Evolutionary conservation across 2,113 vertebrate species (phyloP).

Genomic region (Gavia stellata): DNA sequence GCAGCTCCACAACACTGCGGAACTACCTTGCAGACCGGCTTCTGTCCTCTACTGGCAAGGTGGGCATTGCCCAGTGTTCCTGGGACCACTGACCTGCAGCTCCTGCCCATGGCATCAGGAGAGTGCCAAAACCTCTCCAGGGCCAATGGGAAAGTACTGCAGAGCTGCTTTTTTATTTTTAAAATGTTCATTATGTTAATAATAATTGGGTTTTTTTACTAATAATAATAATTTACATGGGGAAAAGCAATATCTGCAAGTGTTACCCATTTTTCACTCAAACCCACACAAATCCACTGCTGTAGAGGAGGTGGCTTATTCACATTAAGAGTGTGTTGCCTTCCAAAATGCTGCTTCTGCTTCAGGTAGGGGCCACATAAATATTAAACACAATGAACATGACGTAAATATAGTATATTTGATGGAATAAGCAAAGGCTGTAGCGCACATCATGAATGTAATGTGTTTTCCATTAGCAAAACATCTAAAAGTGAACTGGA

Average conservation of each 20-base stretch:
- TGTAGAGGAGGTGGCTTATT: background rate
- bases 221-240: background rate
- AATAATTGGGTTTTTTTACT: background rate
- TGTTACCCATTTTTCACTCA: background rate
- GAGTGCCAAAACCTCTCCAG: background rate
- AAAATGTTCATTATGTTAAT: background rate
- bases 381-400: background rate
- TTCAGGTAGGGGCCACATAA: background rate
- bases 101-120: background rate
- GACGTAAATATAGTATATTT: background rate
- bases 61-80: background rate
- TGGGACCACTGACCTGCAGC: background rate
- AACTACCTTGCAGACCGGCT: background rate
- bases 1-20: background rate
- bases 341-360: background rate
- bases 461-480: slow-evolving; percentile 6
- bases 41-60: background rate
- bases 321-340: background rate
- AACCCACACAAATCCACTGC: background rate
- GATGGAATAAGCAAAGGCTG: background rate
- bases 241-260: background rate
- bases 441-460: background rate
- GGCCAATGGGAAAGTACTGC: background rate
- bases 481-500: slow-evolving; percentile 22
- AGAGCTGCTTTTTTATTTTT: background rate